phyloP scores from a whole-genome alignment of 2,113 vertebrate species.

The Equus quagga region DNA sequence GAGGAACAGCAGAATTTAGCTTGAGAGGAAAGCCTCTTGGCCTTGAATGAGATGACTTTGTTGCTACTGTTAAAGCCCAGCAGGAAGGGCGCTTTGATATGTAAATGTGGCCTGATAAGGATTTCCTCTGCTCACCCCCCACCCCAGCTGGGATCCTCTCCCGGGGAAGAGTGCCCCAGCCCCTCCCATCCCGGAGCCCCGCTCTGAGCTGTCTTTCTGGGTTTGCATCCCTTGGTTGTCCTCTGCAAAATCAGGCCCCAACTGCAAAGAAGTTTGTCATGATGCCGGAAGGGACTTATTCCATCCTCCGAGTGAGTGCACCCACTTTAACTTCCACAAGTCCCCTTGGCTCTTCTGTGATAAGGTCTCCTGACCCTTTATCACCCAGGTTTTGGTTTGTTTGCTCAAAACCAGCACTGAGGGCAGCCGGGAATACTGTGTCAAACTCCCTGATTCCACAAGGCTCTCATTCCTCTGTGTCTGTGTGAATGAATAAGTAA shows the following conservation, averaged over 20 bases:
- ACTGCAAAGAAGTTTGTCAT: accelerated
- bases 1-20: not conserved
- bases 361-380: not conserved
- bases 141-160: not conserved
- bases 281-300: not conserved
- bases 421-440: not conserved
- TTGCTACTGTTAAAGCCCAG: not conserved
- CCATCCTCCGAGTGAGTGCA: accelerated
- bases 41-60: conserved; percentile 19
- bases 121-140: not conserved
- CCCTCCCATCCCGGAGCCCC: not conserved
- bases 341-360: not conserved
- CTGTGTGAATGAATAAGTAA: not conserved
- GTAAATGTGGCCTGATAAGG: conserved; percentile 33
- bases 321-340: not conserved
- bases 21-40: conserved; percentile 1
- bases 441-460: not conserved
- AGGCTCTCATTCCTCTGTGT: not conserved
- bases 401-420: not conserved
- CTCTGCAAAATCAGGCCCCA: not conserved
- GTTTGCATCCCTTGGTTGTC: too few species aligned
- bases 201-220: not conserved
- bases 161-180: accelerated
- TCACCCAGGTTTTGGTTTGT: not conserved
- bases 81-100: conserved; percentile 62